phyloP scores from a whole-genome alignment of 2,888 invertebrate genomes.

The Drepanosiphum platanoidis region DNA sequence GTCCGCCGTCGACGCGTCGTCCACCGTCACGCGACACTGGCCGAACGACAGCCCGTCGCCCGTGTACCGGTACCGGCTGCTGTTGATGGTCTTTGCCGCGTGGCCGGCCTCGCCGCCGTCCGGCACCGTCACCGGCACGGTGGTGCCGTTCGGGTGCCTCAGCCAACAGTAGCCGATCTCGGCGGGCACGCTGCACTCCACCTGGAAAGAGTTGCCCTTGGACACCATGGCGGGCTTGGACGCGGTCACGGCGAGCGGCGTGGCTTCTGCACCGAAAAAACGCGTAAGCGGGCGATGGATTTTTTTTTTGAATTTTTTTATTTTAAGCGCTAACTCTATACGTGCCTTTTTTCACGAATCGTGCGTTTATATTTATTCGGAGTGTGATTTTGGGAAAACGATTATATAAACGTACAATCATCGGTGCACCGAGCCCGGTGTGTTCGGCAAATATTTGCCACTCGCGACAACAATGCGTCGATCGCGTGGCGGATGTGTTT shows the following conservation, averaged over 20 bases:
- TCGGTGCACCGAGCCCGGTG: neutral
- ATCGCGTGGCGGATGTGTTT: too few relatives aligned
- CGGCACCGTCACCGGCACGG: conserved; percentile 42
- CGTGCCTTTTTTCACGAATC: neutral
- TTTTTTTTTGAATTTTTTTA: too few relatives aligned
- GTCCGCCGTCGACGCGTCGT: conserved; percentile 10
- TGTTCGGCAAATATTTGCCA: too few relatives aligned
- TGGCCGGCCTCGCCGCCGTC: neutral
- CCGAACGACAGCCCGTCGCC: conserved; percentile 53
- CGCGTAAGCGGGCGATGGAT: too few relatives aligned
- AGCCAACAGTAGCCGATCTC: conserved; percentile 54
- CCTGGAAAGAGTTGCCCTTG: conserved; percentile 43
- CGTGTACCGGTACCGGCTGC: conserved; percentile 35
- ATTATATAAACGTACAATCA: neutral
- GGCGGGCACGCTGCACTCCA: conserved; percentile 43
- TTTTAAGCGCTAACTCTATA: neutral
- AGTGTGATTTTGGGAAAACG: neutral
- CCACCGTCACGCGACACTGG: conserved; percentile 40
- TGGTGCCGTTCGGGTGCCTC: conserved; percentile 47
- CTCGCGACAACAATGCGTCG: too few relatives aligned
- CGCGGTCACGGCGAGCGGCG: conserved; percentile 16
- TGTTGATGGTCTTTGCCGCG: too few relatives aligned
- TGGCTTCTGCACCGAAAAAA: neutral
- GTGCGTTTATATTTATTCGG: too few relatives aligned
- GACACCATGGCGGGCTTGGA: conserved; percentile 18